Evolutionary conservation across 2,797 vertebrate genomes (phyloP).

Genomic region (Ctenopoma kingsleyae): DNA sequence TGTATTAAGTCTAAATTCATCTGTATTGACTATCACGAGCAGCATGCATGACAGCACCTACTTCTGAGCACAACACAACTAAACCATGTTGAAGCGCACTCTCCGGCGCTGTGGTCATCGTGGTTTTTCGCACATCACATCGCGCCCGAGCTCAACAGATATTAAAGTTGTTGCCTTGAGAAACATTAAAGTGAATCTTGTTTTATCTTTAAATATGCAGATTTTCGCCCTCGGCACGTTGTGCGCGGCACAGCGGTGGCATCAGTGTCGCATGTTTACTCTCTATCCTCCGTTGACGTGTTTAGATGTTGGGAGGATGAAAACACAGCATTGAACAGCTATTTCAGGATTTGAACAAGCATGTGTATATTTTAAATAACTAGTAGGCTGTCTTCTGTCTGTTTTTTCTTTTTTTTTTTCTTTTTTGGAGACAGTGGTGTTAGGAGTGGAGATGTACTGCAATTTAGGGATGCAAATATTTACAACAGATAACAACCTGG

Average conservation of each 20-base stretch:
- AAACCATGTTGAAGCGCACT: constrained; percentile 29
- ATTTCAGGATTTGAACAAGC: constrained; percentile 2
- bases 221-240: constrained; percentile 8
- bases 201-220: not conserved
- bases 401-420: too few species aligned
- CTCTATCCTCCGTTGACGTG: constrained; percentile 25
- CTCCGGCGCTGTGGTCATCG: not conserved
- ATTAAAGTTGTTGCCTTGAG: constrained; percentile 54
- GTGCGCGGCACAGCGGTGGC: constrained; percentile 39
- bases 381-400: not conserved
- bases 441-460: constrained; percentile 20
- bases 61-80: constrained; percentile 38
- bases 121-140: constrained; percentile 9
- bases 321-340: constrained; percentile 10
- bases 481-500: constrained; percentile 15
- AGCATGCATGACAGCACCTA: constrained; percentile 44
- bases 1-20: constrained; percentile 64
- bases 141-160: constrained; percentile 50
- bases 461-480: constrained; percentile 24
- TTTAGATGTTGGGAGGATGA: constrained; percentile 27
- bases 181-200: constrained; percentile 26
- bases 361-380: not conserved
- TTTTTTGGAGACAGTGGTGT: constrained; percentile 3
- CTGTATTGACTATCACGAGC: constrained; percentile 46
- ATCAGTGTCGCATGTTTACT: constrained; percentile 46